Conservation (phyloP, 2,888 invertebrate genomes). For the Thera obeliscata region DNA sequence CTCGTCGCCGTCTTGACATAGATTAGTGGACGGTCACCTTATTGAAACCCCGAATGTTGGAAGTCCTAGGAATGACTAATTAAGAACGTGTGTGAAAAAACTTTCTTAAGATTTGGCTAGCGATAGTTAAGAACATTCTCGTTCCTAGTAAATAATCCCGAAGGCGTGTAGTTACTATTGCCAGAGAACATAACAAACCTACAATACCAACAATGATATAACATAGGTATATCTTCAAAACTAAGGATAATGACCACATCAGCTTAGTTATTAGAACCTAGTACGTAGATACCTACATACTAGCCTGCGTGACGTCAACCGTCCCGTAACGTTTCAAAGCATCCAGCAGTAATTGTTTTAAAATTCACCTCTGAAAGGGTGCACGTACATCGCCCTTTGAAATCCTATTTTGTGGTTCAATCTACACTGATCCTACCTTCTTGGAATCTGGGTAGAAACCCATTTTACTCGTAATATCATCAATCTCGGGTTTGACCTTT, state of each 20-base stretch:
- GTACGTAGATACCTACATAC: neutral
- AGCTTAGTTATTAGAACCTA: neutral
- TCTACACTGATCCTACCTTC: conserved; percentile 18
- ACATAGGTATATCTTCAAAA: conserved; percentile 5
- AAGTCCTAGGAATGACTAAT: conserved; percentile 35
- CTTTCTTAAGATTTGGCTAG: neutral
- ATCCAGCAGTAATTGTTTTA: conserved; percentile 32
- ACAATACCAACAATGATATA: neutral
- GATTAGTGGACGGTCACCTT: conserved; percentile 33
- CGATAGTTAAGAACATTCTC: conserved; percentile 10
- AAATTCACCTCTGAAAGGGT: conserved; percentile 33
- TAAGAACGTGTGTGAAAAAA: conserved; percentile 29
- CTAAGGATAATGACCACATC: neutral
- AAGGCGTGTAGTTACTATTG: neutral
- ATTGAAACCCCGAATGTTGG: conserved; percentile 30
- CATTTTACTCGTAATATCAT: conserved; percentile 10
- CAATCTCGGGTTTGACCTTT: conserved; percentile 15
- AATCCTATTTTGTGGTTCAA: conserved; percentile 36
- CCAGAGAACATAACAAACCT: neutral
- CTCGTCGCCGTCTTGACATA: conserved; percentile 32
- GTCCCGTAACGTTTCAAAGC: conserved; percentile 13
- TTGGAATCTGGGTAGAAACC: conserved; percentile 4
- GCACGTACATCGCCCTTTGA: conserved; percentile 37
- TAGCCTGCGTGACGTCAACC: conserved; percentile 19
- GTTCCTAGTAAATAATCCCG: neutral